Evolutionary conservation across 2,797 vertebrate genomes (phyloP).

Genomic region (Trichosurus vulpecula): DNA sequence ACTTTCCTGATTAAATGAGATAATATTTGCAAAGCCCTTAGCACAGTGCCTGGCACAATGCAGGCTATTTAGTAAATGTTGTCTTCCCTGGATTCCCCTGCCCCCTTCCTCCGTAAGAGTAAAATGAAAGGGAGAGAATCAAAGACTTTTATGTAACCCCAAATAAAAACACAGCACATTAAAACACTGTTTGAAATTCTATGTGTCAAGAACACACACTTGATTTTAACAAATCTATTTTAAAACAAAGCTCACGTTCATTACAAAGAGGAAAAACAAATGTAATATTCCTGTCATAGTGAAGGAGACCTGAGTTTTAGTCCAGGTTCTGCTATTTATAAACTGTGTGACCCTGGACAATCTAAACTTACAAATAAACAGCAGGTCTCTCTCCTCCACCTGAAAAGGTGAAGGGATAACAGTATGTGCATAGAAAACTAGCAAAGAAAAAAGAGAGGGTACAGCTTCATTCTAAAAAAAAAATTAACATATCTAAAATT

Average conservation of each 20-base stretch:
- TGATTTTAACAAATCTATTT: neutral
- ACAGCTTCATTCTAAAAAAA: slow-evolving; percentile 23
- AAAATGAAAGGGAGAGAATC: neutral
- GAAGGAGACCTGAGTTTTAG: neutral
- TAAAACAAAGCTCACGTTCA: neutral
- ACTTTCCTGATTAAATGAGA: neutral
- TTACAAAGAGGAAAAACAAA: neutral
- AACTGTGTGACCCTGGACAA: neutral
- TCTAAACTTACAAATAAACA: neutral
- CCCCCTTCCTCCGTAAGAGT: neutral
- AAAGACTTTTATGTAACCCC: neutral
- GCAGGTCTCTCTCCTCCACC: slow-evolving; percentile 25
- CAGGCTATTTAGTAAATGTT: neutral
- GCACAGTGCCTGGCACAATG: neutral
- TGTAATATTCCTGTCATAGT: neutral
- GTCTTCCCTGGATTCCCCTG: neutral
- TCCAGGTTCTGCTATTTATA: neutral
- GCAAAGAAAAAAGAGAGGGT: slow-evolving; percentile 13
- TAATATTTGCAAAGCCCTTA: neutral
- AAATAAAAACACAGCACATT: neutral
- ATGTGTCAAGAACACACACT: neutral
- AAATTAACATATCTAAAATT: slow-evolving; percentile 48
- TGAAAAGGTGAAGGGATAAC: slow-evolving; percentile 29
- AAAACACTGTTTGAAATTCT: neutral
- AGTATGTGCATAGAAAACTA: slow-evolving; percentile 14